Evolutionary conservation across 1,140 invertebrate genomes (phyloP), one percentile per base, ranked within the genome.

Genomic region (Hycleus phaleratus): DNA sequence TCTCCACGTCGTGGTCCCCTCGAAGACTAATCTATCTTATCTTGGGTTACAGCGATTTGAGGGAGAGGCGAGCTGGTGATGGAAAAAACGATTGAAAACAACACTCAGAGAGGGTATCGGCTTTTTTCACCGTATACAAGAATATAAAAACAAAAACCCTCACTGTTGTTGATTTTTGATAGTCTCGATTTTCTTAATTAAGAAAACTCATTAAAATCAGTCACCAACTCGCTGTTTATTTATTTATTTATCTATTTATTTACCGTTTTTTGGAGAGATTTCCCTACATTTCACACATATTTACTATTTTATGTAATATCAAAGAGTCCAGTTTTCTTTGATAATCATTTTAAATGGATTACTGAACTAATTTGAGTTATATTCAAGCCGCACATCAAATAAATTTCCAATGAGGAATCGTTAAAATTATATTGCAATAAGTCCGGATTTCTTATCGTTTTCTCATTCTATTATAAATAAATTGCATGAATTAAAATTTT

Each of bases 1-100:
- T 54, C 45, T 47, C 26, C 26, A 47, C 46, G 52, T 55, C 52
- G 52, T 46, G 52, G 52, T 55, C 52, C 52, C 52, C 52, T 55
- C 52, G 45, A 46, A 55, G 52, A 55, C 25, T 55, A 55, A 55
- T 55, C 52, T 55, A 55, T 55, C 52, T 55, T 55, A 55, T 55
- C 52, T 55, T 45, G 43, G 40, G 43, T 46, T 55, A 46, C 43
- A 46, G 26, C 38, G 26, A 9, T 26, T 46, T 38, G 38, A 47
- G 32, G 7, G 32, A 32, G 32, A 32, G 32, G 7, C 18, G 18
- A 18, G 18, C 18, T 32, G 32, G 7, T 32, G 32, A 32, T 32
- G 32, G 32, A 32, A 32, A 32, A 32, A 32, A 32, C 4, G 32
- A 32, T 32, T 32, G 32, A 55, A 47, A 54, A 46, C 38, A 46